Base-by-base conservation (phyloP, 2,113 vertebrate species). In the Takifugu flavidus region DNA sequence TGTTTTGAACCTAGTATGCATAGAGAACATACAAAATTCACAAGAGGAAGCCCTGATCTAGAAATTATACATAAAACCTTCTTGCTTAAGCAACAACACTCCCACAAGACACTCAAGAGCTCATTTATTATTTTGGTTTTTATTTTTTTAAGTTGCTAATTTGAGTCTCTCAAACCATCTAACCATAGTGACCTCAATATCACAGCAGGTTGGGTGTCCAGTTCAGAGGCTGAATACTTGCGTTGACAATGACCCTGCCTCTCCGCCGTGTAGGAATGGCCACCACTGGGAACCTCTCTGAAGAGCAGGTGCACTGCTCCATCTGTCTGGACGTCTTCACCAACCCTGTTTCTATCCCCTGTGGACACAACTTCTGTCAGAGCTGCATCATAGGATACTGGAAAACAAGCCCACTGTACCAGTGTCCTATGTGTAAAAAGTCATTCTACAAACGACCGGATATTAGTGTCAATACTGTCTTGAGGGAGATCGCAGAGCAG, bases 391-490 rank as follows among this genome's bases (percentile, higher is more conserved):
- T 90, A 58, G 85, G 87, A 80, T 92, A 91, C 86, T 92, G 91
- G 91, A 87, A 79, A 55, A 86, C 78, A 66, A 87, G 87, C 46
- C 73, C 81, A 1, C 43, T 89, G 51, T 89, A 80, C 75, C 89
- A 89, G 86, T 92, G 91, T 54, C 91, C 91, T 2, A 91, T 92
- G 86, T 92, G 91, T 65, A 92, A 92, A 80, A 92, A 92, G 83
- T 75, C 86, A 39, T 92, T 92, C 78, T 28, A 73, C 72, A 89
- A 90, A 57, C 81, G 88, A 61, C 91, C 91, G 0, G 91, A 92
- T 4, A 84, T 91, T 25, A 90, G 91, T 67, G 80, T 92, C 6
- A 92, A 92, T 67, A 92, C 90, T 0, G 91, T 92, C 5, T 65
- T 92, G 60, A 82, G 88, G 45, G 91, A 92, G 25, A 92, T 91